Conservation (phyloP, 64 coral and sea anemone genomes). For the Platygyra sinensis region DNA sequence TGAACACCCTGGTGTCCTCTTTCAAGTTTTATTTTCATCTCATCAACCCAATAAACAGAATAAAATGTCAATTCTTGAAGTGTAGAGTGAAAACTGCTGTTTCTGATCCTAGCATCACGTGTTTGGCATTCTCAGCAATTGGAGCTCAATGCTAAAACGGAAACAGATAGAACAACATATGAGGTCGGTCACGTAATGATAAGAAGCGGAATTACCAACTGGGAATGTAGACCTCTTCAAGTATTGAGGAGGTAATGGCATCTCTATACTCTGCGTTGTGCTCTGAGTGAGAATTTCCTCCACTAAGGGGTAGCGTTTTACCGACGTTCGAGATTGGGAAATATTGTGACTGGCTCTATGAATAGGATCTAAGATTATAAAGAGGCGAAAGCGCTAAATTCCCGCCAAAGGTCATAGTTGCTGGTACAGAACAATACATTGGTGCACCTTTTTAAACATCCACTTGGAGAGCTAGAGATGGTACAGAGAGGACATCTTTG, state of each 20-base stretch:
- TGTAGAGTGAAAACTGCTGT: neutral
- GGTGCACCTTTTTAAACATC: no score
- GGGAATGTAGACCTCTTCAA: neutral
- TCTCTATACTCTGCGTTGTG: neutral
- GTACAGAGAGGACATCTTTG: neutral
- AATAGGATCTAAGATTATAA: neutral
- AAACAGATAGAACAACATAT: neutral
- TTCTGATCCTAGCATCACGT: neutral
- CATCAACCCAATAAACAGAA: neutral
- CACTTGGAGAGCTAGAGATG: neutral
- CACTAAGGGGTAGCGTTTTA: neutral
- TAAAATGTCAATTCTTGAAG: neutral
- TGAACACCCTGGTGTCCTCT: no score
- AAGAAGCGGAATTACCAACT: neutral
- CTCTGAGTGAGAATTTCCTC: neutral
- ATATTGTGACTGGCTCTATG: neutral
- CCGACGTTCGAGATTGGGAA: neutral
- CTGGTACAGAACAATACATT: neutral
- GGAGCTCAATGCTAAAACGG: slow-evolving; percentile 22
- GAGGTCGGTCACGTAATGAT: neutral
- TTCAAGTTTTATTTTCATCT: no score
- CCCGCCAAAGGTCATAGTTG: neutral
- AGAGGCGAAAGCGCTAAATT: neutral
- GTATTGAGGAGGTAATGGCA: neutral
- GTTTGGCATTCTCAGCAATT: slow-evolving; percentile 1